Evolutionary conservation across 2,113 vertebrate species (phyloP).

Genomic region (Collichthys lucidus): DNA sequence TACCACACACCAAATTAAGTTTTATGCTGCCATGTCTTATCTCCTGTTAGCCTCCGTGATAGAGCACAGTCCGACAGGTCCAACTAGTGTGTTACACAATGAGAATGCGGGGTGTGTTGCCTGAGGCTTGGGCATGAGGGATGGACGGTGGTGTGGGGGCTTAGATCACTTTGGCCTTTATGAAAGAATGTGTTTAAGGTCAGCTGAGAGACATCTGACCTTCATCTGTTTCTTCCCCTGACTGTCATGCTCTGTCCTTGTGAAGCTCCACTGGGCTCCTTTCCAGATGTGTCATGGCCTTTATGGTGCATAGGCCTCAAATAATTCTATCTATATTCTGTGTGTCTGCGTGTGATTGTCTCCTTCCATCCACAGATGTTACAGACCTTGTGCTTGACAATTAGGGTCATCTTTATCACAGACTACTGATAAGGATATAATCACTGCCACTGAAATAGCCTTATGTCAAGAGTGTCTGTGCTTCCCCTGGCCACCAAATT

Average conservation of each 20-base stretch:
- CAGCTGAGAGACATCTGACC: constrained; percentile 31
- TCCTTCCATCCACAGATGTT: constrained; percentile 22
- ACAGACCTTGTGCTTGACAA: not conserved
- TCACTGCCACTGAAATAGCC: constrained; percentile 26
- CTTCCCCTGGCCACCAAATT: not conserved
- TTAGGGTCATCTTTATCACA: constrained; percentile 12
- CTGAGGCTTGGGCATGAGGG: constrained; percentile 15
- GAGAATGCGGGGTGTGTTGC: not conserved
- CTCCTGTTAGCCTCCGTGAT: not conserved
- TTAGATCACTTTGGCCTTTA: constrained; percentile 60
- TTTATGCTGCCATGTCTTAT: not conserved
- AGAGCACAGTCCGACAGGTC: constrained; percentile 19
- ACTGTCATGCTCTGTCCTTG: not conserved
- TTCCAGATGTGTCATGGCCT: not conserved
- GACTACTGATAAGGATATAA: constrained; percentile 22
- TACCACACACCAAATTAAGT: not conserved
- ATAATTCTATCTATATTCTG: not conserved
- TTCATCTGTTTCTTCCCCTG: not conserved
- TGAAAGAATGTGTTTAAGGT: constrained; percentile 54
- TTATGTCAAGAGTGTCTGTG: not conserved
- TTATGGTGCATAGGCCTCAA: not conserved
- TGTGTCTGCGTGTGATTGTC: not conserved
- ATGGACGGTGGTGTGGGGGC: not conserved
- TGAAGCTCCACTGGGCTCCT: not conserved
- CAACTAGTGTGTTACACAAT: constrained; percentile 2